Evolutionary conservation across 2,888 invertebrate genomes (phyloP), one percentile per base, ranked within the genome.

Genomic region (Synergus umbraculus): DNA sequence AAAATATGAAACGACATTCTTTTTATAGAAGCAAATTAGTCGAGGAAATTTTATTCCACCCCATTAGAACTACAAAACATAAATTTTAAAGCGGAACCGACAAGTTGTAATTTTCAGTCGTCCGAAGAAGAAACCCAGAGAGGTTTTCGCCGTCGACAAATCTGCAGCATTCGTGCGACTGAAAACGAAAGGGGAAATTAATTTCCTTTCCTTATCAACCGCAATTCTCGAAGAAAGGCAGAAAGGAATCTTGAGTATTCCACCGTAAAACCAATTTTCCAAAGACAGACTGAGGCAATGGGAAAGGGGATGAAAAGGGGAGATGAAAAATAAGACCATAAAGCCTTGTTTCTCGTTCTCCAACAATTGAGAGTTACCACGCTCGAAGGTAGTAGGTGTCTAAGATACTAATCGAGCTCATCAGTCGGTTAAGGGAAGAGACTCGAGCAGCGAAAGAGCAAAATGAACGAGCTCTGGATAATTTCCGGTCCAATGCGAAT

Each of bases 131-230:
- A 37, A 54, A 54, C 37, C 29, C 37, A 46, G n/a, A 54, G 54
- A 73, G 54, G 73, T 54, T 73, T 54, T 73, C 54, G 18, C 73
- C 73, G 41, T 37, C 54, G 54, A 49, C 46, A 69, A 69, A 69
- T 69, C 46, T 22, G 46, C 46, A 22, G 22, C 13, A 13, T 12
- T 7, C 29, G 4, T 60, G 60, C 12, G 60, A 60, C 60, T 60
- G 49, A 49, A 69, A 69, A 73, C 54, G 69, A 73, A 66, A 43
- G 10, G 41, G 65, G 10, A 73, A 73, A 73, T 41, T 73, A 49
- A 73, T 73, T 73, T 73, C 49, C 73, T 37, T 73, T 41, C 54
- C 73, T 54, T 73, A 73, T 54, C 49, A 73, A 54, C 73, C 73
- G 54, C 73, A 73, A 73, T 73, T 73, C 37, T 29, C 29, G 44